phyloP scores from a whole-genome alignment of 2,888 invertebrate genomes.

The Eugnorisma glareosa region DNA sequence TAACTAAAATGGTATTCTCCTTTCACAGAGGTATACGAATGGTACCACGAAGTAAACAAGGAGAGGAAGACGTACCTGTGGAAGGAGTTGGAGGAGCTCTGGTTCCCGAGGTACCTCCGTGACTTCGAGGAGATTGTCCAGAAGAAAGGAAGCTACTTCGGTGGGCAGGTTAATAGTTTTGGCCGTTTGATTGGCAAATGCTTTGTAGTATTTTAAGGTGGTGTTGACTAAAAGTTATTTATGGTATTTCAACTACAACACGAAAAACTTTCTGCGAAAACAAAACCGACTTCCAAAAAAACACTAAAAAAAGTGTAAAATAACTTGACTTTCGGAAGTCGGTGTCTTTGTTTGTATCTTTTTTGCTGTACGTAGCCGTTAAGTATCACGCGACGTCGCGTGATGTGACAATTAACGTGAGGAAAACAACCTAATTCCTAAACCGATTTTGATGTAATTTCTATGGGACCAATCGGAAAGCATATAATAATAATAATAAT shows the following conservation, averaged over 20 bases:
- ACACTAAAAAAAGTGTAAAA: too few species aligned
- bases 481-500: too few species aligned
- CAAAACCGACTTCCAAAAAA: too few species aligned
- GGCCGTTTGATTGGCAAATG: not conserved
- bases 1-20: not conserved
- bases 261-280: too few species aligned
- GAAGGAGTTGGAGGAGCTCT: conserved; percentile 32
- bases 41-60: conserved; percentile 47
- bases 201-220: not conserved
- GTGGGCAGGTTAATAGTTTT: conserved; percentile 53
- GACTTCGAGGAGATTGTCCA: conserved; percentile 68
- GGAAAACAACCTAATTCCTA: too few species aligned
- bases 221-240: not conserved
- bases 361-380: too few species aligned
- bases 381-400: too few species aligned
- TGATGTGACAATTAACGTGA: too few species aligned
- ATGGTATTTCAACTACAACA: not conserved
- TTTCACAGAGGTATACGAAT: conserved; percentile 50
- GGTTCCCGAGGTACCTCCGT: conserved; percentile 38
- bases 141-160: conserved; percentile 64
- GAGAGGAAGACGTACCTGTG: conserved; percentile 43
- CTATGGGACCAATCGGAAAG: too few species aligned
- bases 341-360: too few species aligned
- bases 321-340: too few species aligned
- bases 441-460: too few species aligned